phyloP scores from a whole-genome alignment of 2,113 vertebrate genomes.

The Laticauda laticaudata region DNA sequence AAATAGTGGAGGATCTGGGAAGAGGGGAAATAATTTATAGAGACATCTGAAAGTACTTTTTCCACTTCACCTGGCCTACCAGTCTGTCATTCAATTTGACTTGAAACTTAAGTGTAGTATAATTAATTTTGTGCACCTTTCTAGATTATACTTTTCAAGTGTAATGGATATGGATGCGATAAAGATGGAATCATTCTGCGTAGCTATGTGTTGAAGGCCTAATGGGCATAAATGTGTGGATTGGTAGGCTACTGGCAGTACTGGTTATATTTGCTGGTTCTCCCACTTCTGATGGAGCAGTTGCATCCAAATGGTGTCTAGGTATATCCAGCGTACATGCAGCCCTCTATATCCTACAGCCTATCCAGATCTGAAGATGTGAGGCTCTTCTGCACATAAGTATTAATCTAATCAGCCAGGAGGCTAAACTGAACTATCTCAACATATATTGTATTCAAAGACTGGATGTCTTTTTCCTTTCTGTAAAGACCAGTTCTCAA shows the following conservation, averaged over 20 bases:
- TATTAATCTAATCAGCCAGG: background rate
- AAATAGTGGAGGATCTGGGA: too few species aligned
- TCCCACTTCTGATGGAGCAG: background rate
- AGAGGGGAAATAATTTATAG: background rate
- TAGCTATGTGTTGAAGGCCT: background rate
- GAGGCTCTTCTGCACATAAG: background rate
- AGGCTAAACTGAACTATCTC: background rate
- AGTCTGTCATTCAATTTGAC: background rate
- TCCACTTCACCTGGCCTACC: background rate
- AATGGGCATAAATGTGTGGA: background rate
- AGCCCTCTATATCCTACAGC: background rate
- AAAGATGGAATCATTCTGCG: background rate
- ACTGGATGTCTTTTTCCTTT: background rate
- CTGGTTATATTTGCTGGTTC: background rate
- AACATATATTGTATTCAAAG: background rate
- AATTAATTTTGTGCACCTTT: background rate
- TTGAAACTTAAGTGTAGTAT: background rate
- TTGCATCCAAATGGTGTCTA: background rate
- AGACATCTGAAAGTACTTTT: background rate
- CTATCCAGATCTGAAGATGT: background rate
- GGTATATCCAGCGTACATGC: background rate
- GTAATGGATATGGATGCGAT: background rate
- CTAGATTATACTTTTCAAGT: background rate
- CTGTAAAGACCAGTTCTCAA: background rate
- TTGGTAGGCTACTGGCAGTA: background rate